Conservation (phyloP, 2,797 vertebrate species). For the Basileuterus tristriatus region DNA sequence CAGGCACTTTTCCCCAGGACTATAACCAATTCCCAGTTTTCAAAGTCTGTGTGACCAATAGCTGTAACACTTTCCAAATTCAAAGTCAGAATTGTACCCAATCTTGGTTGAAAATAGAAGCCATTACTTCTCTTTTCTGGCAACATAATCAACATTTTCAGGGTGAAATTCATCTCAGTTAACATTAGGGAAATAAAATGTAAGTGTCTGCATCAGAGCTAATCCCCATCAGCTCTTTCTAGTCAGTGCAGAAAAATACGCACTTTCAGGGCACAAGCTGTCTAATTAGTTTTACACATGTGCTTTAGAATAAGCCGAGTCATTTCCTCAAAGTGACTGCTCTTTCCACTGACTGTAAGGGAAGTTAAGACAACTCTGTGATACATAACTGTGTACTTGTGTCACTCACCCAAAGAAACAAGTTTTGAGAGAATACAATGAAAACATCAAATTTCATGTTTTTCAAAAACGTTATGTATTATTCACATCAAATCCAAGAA, state of each 20-base stretch:
- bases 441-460: not conserved
- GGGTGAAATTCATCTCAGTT: not conserved
- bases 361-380: not conserved
- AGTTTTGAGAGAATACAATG: not conserved
- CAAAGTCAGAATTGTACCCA: not conserved
- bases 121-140: not conserved
- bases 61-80: not conserved
- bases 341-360: not conserved
- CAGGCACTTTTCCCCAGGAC: not conserved
- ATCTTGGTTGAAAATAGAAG: not conserved
- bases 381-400: not conserved
- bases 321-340: not conserved
- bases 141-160: not conserved
- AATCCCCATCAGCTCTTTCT: not conserved
- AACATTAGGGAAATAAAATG: not conserved
- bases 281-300: conserved; percentile 17
- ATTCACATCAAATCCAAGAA: not conserved
- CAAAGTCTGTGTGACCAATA: not conserved
- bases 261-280: conserved; percentile 4
- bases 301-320: conserved; percentile 38
- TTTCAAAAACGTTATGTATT: not conserved
- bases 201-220: not conserved
- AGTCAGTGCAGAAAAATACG: not conserved
- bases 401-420: not conserved
- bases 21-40: not conserved